phyloP scores from a whole-genome alignment of 2,797 vertebrate species.

The Clarias fuscus region DNA sequence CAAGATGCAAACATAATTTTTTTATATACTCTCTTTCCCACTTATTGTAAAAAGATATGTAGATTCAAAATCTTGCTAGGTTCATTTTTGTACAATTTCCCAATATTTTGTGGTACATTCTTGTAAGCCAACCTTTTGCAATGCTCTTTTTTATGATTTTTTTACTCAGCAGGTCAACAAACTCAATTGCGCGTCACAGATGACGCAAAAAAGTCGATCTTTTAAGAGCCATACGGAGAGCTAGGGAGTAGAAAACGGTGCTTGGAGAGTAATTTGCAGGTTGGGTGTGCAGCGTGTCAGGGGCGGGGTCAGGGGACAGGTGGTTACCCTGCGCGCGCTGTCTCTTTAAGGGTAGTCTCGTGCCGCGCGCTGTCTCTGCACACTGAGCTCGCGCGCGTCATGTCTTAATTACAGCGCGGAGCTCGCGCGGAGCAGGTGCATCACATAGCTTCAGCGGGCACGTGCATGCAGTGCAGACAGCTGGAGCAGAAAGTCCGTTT shows the following conservation, averaged over 20 bases:
- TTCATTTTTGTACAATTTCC: no score
- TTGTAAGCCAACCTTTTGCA: background rate
- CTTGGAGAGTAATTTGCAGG: background rate
- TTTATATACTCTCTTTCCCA: no score
- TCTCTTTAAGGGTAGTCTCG: conserved; percentile 47
- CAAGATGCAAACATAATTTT: no score
- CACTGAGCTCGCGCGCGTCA: conserved; percentile 1
- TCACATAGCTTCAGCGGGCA: background rate
- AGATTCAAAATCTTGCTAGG: no score
- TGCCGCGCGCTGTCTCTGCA: background rate
- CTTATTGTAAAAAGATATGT: no score
- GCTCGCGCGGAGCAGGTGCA: background rate
- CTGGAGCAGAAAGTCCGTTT: background rate
- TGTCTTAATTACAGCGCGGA: background rate
- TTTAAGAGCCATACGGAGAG: background rate
- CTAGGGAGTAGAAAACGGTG: background rate
- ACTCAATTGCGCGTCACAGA: background rate
- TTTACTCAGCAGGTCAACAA: background rate
- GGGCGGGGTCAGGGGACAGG: background rate
- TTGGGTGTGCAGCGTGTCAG: background rate
- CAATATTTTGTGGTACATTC: background rate
- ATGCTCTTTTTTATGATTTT: background rate
- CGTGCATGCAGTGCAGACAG: background rate
- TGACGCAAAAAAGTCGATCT: background rate
- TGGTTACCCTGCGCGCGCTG: conserved; percentile 8